phyloP scores from a whole-genome alignment of 2,797 vertebrate genomes.

The Molothrus ater region DNA sequence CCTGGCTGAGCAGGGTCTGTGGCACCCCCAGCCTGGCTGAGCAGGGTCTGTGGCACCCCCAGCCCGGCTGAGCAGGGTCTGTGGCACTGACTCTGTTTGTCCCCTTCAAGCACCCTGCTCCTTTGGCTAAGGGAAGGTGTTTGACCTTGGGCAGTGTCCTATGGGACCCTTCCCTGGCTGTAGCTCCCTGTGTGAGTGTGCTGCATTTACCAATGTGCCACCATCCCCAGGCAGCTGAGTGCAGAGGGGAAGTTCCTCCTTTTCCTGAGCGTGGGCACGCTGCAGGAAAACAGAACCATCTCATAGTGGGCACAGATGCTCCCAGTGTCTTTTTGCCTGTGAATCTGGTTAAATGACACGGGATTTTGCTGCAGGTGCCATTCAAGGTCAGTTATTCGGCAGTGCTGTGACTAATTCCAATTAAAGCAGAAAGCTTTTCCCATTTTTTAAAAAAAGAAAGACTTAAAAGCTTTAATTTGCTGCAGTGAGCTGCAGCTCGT shows the following conservation, averaged over 20 bases:
- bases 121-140: not conserved
- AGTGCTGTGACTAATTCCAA: not conserved
- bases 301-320: rapidly evolving
- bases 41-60: not conserved
- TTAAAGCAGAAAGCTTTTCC: not conserved
- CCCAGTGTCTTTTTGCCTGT: not conserved
- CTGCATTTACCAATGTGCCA: not conserved
- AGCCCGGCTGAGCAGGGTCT: rapidly evolving
- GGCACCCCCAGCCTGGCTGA: not conserved
- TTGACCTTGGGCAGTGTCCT: not conserved
- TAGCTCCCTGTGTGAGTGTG: not conserved
- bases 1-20: too few relatives aligned
- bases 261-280: not conserved
- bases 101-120: rapidly evolving
- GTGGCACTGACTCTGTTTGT: rapidly evolving
- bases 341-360: not conserved
- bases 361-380: not conserved
- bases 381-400: not conserved
- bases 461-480: not conserved
- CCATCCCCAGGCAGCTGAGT: not conserved
- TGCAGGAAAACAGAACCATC: not conserved
- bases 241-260: not conserved
- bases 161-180: not conserved
- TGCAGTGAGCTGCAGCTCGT: not conserved
- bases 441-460: not conserved